Base-by-base conservation (phyloP, 2,113 vertebrate genomes). In the Melanocharis versteri region DNA sequence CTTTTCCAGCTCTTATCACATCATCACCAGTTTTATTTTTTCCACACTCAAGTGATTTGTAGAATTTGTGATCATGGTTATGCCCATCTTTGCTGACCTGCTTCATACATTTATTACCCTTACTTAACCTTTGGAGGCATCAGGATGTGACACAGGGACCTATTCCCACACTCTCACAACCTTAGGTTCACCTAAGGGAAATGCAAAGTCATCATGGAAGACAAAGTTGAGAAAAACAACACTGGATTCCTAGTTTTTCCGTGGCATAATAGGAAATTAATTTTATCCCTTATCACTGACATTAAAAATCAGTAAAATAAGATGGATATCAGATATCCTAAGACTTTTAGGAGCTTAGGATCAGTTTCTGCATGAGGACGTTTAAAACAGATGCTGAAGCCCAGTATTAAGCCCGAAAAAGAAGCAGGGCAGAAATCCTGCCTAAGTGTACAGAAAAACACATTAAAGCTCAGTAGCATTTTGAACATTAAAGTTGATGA, bases 401-500 rank as follows among this genome's bases (percentile, higher is more conserved):
- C 40, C 65, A 50, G 5, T n/a, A 11, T 45, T 80, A 53, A 4
- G 11, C 39, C 42, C 48, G 79, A 61, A 69, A 83, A 92, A 7
- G 6, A 88, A 83, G 15, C 9, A 45, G 31, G 53, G 51, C 33
- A 87, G 64, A 90, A 78, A 78, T 51, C 44, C 56, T 77, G n/a
- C 45, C 66, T 77, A 90, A 89, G 79, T 44, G 60, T 76, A 88
- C 60, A 71, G 44, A 77, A 93, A 72, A 87, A 80, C 66, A 96
- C 79, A 95, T 83, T 56, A 94, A 96, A 95, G 51, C 40, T 93
- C 39, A 44, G 64, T 2, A 77, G 42, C 33, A 53, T 60, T 90
- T 90, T 58, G 56, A 92, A 24, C 20, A 83, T 91, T 91, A 69
- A 89, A 83, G 75, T 1, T 90, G 85, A 95, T 83, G 88, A 78